Evolutionary conservation across 1,140 invertebrate species (phyloP), one percentile per base, ranked within the genome.

Genomic region (Liolophura sinensis): DNA sequence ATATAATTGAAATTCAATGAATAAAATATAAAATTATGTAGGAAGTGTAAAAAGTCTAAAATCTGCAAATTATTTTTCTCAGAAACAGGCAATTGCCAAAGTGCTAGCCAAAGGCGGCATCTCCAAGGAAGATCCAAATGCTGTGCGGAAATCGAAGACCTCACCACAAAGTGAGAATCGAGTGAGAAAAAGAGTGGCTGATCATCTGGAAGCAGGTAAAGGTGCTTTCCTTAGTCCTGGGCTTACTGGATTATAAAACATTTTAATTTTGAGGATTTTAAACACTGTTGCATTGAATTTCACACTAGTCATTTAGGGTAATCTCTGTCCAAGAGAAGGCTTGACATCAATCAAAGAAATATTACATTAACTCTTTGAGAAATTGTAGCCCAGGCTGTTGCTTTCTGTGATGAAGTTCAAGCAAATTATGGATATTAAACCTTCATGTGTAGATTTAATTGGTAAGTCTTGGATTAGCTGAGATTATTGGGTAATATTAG

Each of bases 91-190:
- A 12, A 72, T 82, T 24, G 58, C 72, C 4, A 75, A 74, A 47
- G 64, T 84, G 1, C 64, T 76, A 54, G 57, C 67, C 9, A 80
- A 76, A 58, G 82, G 81, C 27, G 81, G 79, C 12, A 62, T 83
- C 22, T 57, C 64, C 1, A 78, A 77, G 66, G 69, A 77, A 49
- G 75, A 83, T 67, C 81, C 81, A 18, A 84, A 84, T 72, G 67
- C 76, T 67, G 66, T 78, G 16, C 69, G 64, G 5, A 77, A 73
- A 27, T 78, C 76, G 63, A 60, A 66, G 47, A 56, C 52, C 12
- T 71, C 74, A 22, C 72, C 71, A 11, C 67, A 77, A 61, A 61
- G 57, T n/a, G 65, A 62, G 31, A 67, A 79, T 18, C 73, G 73
- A 60, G 72, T 80, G 12, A 76, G 74, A 49, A 80, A 79, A 58